Evolutionary conservation across 1,140 invertebrate genomes (phyloP).

Genomic region (Drosophila kikkawai): DNA sequence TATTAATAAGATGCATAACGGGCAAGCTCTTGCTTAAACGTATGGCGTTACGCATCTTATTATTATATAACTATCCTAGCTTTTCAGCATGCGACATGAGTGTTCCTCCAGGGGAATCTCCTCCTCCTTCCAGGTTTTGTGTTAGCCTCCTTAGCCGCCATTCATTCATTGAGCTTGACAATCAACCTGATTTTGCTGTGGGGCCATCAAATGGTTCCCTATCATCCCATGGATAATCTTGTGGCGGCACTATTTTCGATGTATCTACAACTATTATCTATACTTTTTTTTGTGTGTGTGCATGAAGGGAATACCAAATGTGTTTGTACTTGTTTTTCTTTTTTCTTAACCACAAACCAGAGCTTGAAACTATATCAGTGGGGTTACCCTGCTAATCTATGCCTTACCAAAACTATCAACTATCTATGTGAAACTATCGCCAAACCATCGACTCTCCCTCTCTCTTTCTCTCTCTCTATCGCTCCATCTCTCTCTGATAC

Average conservation of each 20-base stretch:
- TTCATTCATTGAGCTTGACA: conserved; percentile 35
- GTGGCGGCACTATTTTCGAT: conserved; percentile 1
- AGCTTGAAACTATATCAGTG: conserved; percentile 41
- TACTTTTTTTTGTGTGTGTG: conserved; percentile 12
- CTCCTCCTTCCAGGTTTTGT: too few relatives aligned
- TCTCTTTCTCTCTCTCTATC: conserved; percentile 20
- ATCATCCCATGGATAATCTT: background rate
- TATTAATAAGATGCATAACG: background rate
- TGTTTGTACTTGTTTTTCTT: conserved; percentile 9
- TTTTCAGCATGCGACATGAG: conserved; percentile 24
- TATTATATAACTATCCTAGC: background rate
- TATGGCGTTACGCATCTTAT: conserved; percentile 1
- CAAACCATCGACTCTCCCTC: conserved; percentile 21
- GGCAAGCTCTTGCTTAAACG: background rate
- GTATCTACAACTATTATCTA: background rate
- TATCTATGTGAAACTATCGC: conserved; percentile 16
- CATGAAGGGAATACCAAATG: conserved; percentile 7
- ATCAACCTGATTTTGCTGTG: conserved; percentile 40
- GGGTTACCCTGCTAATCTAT: background rate
- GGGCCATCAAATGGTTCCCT: conserved; percentile 12
- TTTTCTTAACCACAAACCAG: background rate
- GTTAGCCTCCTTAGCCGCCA: too few relatives aligned
- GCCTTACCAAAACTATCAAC: conserved; percentile 22
- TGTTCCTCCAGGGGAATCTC: background rate
- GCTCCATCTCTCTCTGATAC: conserved; percentile 36